These are phyloP conservation scores for Percina caprodes DNA, from an alignment of 2,113 vertebrate species.

Conservation along the genomic window DNA sequence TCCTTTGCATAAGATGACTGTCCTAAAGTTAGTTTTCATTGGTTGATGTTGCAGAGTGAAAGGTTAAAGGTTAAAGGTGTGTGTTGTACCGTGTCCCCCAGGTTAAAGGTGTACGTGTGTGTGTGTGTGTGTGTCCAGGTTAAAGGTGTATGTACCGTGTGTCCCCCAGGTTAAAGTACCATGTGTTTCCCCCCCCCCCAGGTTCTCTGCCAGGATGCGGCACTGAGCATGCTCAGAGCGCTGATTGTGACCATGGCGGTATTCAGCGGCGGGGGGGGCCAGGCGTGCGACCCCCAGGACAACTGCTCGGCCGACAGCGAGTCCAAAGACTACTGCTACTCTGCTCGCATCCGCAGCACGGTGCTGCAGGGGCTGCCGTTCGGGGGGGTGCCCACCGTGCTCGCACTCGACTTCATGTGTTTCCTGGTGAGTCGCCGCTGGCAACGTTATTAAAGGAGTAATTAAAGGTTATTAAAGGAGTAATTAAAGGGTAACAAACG, in stretches of 20 bases:
- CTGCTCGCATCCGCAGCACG: slow-evolving; percentile 95
- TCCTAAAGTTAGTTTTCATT: too few species aligned
- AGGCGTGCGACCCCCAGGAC: slow-evolving; percentile 76
- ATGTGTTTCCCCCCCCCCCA: slow-evolving; percentile 23
- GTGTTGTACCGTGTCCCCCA: slow-evolving; percentile 14
- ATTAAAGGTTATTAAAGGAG: too few species aligned
- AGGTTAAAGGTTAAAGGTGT: neutral
- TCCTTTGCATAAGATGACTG: too few species aligned
- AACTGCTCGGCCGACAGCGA: slow-evolving; percentile 81
- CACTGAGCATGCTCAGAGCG: slow-evolving; percentile 88
- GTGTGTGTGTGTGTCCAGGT: too few species aligned
- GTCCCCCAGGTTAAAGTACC: too few species aligned
- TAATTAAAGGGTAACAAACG: too few species aligned
- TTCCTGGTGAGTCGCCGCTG: slow-evolving; percentile 89
- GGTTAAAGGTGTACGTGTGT: too few species aligned
- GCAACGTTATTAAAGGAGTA: too few species aligned
- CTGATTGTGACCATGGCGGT: slow-evolving; percentile 86
- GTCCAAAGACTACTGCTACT: slow-evolving; percentile 96
- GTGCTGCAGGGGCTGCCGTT: slow-evolving; percentile 98
- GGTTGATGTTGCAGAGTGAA: neutral
- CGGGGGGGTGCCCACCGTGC: slow-evolving; percentile 94
- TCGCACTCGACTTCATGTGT: slow-evolving; percentile 98
- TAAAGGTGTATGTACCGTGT: neutral
- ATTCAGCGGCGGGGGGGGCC: slow-evolving; percentile 72
- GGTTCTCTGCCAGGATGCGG: slow-evolving; percentile 81